Conservation (phyloP, 2,888 invertebrate genomes). For the Drosophila mulleri region DNA sequence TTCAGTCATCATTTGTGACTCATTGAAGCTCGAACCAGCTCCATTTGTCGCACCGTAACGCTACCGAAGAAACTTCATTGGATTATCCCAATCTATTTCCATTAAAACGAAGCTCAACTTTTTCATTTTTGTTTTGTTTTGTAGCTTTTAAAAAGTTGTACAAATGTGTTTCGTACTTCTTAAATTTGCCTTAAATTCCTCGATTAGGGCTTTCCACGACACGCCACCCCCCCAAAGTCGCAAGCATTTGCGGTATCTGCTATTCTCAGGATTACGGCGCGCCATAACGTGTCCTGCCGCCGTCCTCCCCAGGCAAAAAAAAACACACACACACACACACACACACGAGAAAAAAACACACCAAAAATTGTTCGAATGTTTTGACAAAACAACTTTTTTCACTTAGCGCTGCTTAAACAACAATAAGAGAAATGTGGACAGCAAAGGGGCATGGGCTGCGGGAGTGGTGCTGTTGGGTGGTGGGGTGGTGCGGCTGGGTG, state of each 20-base stretch:
- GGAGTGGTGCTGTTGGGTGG: neutral
- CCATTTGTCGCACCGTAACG: neutral
- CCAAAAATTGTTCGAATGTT: conserved; percentile 37
- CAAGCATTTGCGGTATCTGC: conserved; percentile 18
- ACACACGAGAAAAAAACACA: neutral
- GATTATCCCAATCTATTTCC: conserved; percentile 9
- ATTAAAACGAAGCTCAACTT: conserved; percentile 16
- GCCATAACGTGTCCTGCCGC: conserved; percentile 21
- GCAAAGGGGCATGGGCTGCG: conserved; percentile 9
- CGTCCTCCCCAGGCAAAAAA: neutral
- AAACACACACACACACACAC: neutral
- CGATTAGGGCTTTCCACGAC: conserved; percentile 10
- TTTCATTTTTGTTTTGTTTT: conserved; percentile 8
- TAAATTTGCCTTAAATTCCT: conserved; percentile 16
- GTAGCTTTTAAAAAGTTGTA: conserved; percentile 4
- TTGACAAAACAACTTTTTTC: conserved; percentile 57
- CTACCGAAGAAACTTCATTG: neutral
- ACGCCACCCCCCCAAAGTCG: conserved; percentile 2
- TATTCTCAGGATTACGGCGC: conserved; percentile 16
- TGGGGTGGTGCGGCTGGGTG: neutral
- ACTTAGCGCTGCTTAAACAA: conserved; percentile 62
- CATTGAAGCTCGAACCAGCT: neutral
- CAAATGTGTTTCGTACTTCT: conserved; percentile 14
- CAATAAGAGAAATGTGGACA: conserved; percentile 40
- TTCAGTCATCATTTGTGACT: neutral